Conservation (phyloP, 1,140 invertebrate genomes). For the Yoshiicerus persimilis region DNA sequence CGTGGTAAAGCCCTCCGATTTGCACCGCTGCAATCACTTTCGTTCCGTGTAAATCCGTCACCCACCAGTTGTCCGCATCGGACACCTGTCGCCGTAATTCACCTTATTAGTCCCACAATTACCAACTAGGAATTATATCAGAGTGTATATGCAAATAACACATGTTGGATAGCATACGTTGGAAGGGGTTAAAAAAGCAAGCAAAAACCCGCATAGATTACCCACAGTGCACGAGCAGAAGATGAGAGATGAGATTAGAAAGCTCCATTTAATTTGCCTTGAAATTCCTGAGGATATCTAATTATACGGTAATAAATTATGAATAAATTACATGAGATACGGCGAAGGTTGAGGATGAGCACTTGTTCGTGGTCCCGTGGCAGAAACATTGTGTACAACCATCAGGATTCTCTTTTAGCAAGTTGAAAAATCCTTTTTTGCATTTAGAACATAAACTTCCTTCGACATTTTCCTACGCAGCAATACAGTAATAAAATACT, state of each 20-base stretch:
- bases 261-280: background rate
- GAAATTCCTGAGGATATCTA: background rate
- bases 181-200: too few species aligned
- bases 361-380: conserved; percentile 77
- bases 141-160: too few species aligned
- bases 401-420: conserved; percentile 70
- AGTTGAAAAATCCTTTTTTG: conserved; percentile 78
- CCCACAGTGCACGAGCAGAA: too few species aligned
- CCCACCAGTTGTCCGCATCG: conserved; percentile 46
- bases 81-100: background rate
- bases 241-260: background rate
- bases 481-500: background rate
- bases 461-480: conserved; percentile 64
- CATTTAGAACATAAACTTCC: conserved; percentile 80
- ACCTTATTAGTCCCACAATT: background rate
- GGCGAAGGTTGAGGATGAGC: conserved; percentile 54
- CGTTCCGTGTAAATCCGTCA: conserved; percentile 50
- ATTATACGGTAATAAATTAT: background rate
- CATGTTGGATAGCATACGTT: too few species aligned
- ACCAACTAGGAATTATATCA: too few species aligned
- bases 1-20: conserved; percentile 47
- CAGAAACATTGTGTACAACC: conserved; percentile 92
- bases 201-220: too few species aligned
- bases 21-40: conserved; percentile 49
- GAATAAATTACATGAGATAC: background rate